Evolutionary conservation across 2,113 vertebrate species (phyloP).

Genomic region (Carettochelys insculpta): DNA sequence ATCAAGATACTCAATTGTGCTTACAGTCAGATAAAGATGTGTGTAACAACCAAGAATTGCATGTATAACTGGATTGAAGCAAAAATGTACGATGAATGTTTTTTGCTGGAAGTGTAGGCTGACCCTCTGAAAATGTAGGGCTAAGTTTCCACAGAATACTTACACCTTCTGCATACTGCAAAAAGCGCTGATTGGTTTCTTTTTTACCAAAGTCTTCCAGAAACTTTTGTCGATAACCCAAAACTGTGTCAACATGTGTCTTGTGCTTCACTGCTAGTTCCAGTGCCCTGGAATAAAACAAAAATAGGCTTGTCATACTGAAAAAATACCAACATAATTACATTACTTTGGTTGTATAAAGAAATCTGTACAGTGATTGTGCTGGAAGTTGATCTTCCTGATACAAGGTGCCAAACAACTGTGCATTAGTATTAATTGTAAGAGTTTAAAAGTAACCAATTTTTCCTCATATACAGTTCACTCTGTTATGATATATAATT

Average conservation of each 20-base stretch:
- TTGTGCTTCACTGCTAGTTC: slow-evolving; percentile 98
- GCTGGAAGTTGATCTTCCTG: slow-evolving; percentile 23
- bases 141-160: slow-evolving; percentile 57
- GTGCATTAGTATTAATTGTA: background rate
- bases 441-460: background rate
- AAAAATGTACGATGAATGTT: background rate
- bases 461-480: background rate
- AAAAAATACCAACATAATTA: slow-evolving; percentile 25
- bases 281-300: slow-evolving; percentile 84
- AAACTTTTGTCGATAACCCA: slow-evolving; percentile 91
- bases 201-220: slow-evolving; percentile 89
- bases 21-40: background rate
- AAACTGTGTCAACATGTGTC: slow-evolving; percentile 97
- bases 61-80: background rate
- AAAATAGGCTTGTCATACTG: slow-evolving; percentile 22
- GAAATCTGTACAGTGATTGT: background rate
- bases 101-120: background rate
- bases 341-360: background rate
- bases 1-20: background rate
- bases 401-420: background rate
- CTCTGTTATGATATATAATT: background rate
- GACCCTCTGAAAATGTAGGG: background rate
- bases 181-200: slow-evolving; percentile 92
- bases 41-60: background rate
- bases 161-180: slow-evolving; percentile 93